Evolutionary conservation across 2,113 vertebrate species (phyloP).

Genomic region (Nasalis larvatus): DNA sequence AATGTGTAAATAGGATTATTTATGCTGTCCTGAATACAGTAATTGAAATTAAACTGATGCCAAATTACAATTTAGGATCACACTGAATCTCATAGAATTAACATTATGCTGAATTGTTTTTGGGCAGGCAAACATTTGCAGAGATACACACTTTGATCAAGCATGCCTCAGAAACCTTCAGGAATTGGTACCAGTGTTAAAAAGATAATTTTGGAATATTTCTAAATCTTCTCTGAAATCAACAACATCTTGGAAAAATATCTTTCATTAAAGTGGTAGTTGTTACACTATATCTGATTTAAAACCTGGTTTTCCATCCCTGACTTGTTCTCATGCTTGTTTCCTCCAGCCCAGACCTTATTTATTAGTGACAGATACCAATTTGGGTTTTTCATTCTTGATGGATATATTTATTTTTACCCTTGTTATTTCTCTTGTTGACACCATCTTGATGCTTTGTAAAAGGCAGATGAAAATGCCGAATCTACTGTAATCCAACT

Average conservation of each 20-base stretch:
- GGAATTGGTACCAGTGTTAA: neutral
- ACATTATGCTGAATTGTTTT: constrained; percentile 39
- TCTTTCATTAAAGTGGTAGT: neutral
- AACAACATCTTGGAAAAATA: neutral
- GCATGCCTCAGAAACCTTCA: constrained; percentile 34
- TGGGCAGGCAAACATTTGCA: constrained; percentile 51
- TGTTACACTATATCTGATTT: neutral
- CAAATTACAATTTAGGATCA: constrained; percentile 64
- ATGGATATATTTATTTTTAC: neutral
- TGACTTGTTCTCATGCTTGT: neutral
- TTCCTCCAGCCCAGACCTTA: neutral
- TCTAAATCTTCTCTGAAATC: neutral
- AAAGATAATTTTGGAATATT: neutral
- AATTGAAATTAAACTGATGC: constrained; percentile 66
- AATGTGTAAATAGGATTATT: constrained; percentile 72
- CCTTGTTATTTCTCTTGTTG: neutral
- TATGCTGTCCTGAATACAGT: constrained; percentile 61
- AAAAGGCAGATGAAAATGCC: neutral
- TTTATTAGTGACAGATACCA: neutral
- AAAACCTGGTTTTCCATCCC: neutral
- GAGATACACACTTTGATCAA: constrained; percentile 67
- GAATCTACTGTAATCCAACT: neutral
- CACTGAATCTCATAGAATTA: constrained; percentile 14
- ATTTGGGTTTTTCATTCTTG: neutral
- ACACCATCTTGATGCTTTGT: neutral